These are phyloP conservation scores for Chelonus insularis DNA, from an alignment of 1,140 invertebrate genomes.

Conservation along the genomic window DNA sequence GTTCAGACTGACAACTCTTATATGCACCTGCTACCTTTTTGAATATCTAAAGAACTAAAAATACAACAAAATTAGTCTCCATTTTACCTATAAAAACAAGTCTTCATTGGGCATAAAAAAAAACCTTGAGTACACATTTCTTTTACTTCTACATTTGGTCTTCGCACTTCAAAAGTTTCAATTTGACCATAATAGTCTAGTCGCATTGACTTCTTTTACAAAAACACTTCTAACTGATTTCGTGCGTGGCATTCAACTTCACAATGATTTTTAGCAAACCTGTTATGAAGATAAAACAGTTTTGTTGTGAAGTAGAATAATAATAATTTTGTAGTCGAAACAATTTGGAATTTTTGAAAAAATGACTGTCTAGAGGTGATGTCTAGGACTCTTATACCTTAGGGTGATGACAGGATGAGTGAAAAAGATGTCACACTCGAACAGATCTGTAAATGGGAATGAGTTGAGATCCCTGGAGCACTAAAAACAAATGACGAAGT, in stretches of 20 bases:
- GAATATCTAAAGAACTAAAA: background rate
- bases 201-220: no score
- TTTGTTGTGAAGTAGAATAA: background rate
- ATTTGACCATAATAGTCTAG: no score
- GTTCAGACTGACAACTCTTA: background rate
- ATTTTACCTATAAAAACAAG: background rate
- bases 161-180: no score
- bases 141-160: no score
- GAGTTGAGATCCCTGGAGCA: background rate
- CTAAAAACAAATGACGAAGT: background rate
- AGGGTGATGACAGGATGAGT: conserved; percentile 3
- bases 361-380: background rate
- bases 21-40: conserved; percentile 7
- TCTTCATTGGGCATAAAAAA: no score
- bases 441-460: background rate
- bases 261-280: background rate
- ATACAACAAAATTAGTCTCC: background rate
- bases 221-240: no score
- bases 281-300: background rate
- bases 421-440: conserved; percentile 6
- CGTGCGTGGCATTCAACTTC: no score
- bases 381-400: no score
- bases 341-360: background rate
- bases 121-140: no score
- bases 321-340: no score